Base-by-base conservation (phyloP, 2,113 vertebrate genomes). In the Xyliphius kryptos region DNA sequence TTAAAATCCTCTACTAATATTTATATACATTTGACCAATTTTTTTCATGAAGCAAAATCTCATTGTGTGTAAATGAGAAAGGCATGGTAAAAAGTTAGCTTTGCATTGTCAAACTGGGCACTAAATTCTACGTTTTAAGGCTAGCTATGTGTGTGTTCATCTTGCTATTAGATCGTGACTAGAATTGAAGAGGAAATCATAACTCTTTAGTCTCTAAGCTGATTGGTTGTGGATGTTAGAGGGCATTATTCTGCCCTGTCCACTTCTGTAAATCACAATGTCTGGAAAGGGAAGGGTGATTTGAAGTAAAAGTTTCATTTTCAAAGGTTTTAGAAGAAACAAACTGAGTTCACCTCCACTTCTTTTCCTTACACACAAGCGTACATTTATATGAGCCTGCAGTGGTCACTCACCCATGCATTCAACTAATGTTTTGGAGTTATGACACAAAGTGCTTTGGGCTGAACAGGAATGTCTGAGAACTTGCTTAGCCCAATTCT, bases 191-290 rank as follows among this genome's bases (percentile, higher is more conserved):
- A n/a, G n/a, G n/a, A n/a, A n/a, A n/a, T n/a, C n/a, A n/a, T n/a
- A n/a, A n/a, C n/a, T n/a, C n/a, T n/a, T n/a, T n/a, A n/a, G n/a
- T n/a, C n/a, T n/a, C n/a, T 80, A 84, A 83, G 63, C 64, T 86
- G 86, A 87, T 87, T 87, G 81, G 85, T 79, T 71, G 47, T 69
- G 73, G 78, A 75, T 78, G 84, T 86, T 85, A 73, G 75, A 80
- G 87, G 87, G 85, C 82, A 83, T 79, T 80, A 83, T 80, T 87
- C 74, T 75, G 76, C 77, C 78, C 85, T 83, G 84, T 86, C 85
- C 81, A 73, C 74, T 74, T 72, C 56, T 16, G 68, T 80, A 77
- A 83, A 84, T 85, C 72, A 80, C 75, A 73, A 61, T 71, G 77
- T 72, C 85, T 83, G 64, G 63, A 66, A 75, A 81, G 78, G 74